Percentiles rank a stretch among this genome's conserved stretches.
Evolutionary conservation across 92 coral and sea anemone genomes (phyloP).

Genomic region (Zoanthus sociatus): DNA sequence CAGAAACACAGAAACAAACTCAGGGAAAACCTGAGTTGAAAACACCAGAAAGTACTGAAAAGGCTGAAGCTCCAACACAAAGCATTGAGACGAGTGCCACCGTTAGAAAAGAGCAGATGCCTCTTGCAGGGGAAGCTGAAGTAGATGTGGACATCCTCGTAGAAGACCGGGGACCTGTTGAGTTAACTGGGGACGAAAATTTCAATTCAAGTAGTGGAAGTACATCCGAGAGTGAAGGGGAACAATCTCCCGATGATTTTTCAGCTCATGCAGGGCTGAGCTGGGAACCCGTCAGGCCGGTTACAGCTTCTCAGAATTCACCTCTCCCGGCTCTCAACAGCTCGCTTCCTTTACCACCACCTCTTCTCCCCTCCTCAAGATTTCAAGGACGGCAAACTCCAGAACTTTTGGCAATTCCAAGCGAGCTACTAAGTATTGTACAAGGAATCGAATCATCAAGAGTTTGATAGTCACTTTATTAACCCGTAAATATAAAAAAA

Average conservation of each 20-base stretch:
- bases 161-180: constrained; percentile 4
- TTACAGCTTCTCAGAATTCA: background rate
- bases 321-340: constrained; percentile 23
- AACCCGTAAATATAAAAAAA: too few relatives aligned
- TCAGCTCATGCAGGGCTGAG: background rate
- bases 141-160: background rate
- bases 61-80: background rate
- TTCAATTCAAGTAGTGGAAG: constrained; percentile 12
- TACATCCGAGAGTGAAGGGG: constrained; percentile 1
- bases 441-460: constrained; percentile 58
- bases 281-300: background rate
- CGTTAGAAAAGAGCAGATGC: too few relatives aligned
- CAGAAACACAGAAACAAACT: background rate
- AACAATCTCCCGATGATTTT: background rate
- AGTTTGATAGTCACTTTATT: background rate
- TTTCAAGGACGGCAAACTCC: constrained; percentile 45
- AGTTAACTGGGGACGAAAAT: constrained; percentile 6
- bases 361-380: constrained; percentile 26
- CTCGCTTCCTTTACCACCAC: constrained; percentile 58
- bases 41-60: background rate
- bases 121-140: background rate
- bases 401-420: constrained; percentile 67
- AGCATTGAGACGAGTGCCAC: background rate
- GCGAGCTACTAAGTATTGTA: constrained; percentile 64
- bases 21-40: background rate